phyloP scores from a whole-genome alignment of 1,140 invertebrate genomes.

The Episyrphus balteatus region DNA sequence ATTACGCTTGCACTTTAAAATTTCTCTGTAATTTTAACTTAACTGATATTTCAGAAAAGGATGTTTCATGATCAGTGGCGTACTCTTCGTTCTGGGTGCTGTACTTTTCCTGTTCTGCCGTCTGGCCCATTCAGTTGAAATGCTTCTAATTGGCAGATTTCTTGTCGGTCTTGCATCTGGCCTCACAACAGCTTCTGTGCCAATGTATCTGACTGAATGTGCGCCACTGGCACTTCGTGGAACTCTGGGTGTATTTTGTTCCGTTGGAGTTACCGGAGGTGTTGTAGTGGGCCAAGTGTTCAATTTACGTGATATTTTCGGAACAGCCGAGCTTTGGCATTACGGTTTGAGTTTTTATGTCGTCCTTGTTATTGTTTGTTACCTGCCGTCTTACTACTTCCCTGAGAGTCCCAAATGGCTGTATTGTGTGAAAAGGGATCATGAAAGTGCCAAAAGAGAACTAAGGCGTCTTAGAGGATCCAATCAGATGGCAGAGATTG shows the following conservation, averaged over 20 bases:
- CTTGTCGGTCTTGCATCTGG: slow-evolving; percentile 57
- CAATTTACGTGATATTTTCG: slow-evolving; percentile 24
- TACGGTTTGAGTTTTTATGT: slow-evolving; percentile 51
- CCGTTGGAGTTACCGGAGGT: slow-evolving; percentile 67
- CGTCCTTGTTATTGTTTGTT: slow-evolving; percentile 42
- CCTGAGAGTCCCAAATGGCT: slow-evolving; percentile 77
- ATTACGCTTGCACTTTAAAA: too few relatives aligned
- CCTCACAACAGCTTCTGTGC: slow-evolving; percentile 61
- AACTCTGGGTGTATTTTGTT: slow-evolving; percentile 67
- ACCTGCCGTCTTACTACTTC: slow-evolving; percentile 45
- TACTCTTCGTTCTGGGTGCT: slow-evolving; percentile 25
- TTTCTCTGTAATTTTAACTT: too few relatives aligned
- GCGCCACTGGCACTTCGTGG: slow-evolving; percentile 63
- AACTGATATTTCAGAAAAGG: slow-evolving; percentile 5
- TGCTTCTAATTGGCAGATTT: slow-evolving; percentile 56
- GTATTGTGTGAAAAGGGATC: slow-evolving; percentile 49
- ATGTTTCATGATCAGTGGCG: slow-evolving; percentile 5
- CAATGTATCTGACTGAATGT: slow-evolving; percentile 76
- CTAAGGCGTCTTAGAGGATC: slow-evolving; percentile 31
- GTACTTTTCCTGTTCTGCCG: slow-evolving; percentile 47
- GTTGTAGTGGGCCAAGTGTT: slow-evolving; percentile 62
- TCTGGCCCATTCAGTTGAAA: slow-evolving; percentile 49
- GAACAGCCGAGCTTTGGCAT: slow-evolving; percentile 50
- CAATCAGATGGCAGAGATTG: too few relatives aligned
- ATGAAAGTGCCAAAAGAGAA: slow-evolving; percentile 38